Evolutionary conservation across 2,113 vertebrate genomes (phyloP), one percentile per base, ranked within the genome.

Genomic region (Chrysemys picta): DNA sequence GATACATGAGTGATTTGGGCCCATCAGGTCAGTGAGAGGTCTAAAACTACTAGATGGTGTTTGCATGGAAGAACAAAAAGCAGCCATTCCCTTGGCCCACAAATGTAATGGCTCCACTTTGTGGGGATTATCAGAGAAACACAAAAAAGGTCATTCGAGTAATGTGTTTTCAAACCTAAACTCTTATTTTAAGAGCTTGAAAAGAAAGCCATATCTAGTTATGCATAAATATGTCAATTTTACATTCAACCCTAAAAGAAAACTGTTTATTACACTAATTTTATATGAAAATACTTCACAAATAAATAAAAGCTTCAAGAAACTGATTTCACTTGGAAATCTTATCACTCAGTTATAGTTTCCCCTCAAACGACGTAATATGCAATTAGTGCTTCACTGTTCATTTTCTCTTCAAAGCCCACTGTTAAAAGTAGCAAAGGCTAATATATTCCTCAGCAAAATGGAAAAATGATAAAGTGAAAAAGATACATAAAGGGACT

Each of bases 401-500:
- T 96, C 91, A 90, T 97, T 97, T 97, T 95, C 85, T 91, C 81
- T 93, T 97, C 86, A 89, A 96, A 97, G 82, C 38, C 82, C 90
- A 86, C 80, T 96, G 82, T 90, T 89, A 92, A 97, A 97, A 94
- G 80, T 90, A 95, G 85, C 94, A 98, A 97, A 98, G 94, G 95
- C 95, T 98, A 98, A 98, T 98, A 94, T 97, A 98, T 98, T 98
- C 97, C 62, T 91, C 91, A 87, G 91, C 50, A 97, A 98, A 98
- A 98, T 97, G 96, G 95, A 97, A 98, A 98, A 98, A 98, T 96
- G 84, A 96, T 96, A 95, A 97, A 97, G 89, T 87, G 82, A 90
- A 94, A 93, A 89, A 97, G 96, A 97, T 82, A 93, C 94, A 97
- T 97, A 98, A 97, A 97, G 96, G 87, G 53, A 97, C 95, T 97